Evolutionary conservation across 2,888 invertebrate species (phyloP), one percentile per base, ranked within the genome.

Genomic region (Tachina grossa): DNA sequence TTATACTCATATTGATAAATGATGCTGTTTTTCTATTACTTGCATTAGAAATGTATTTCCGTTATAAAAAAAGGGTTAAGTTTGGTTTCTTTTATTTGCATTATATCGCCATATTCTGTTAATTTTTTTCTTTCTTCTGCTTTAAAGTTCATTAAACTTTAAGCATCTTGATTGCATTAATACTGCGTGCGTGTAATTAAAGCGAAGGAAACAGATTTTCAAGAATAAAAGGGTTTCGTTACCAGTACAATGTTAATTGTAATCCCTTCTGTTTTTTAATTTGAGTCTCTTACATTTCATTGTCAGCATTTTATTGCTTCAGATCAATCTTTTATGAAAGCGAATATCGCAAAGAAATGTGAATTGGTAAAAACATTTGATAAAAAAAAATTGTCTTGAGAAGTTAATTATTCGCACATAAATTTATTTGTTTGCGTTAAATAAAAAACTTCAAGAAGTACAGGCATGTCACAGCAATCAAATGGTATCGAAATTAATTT

Each of bases 31-130:
- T 80, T 59, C 68, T 69, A 75, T 83, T 83, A 85, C 83, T 85
- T 85, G 83, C 79, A 85, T 85, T 85, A 85, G 85, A 85, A 85
- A 79, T 72, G 61, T 68, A 83, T 80, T 83, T 83, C 76, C 82
- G 53, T 39, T 85, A 16, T 43, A 80, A 83, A 83, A n/a, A 31
- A 74, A 83, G 85, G 85, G 83, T 85, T 80, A 83, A 83, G 77
- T 85, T 72, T 76, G 53, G 22, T 74, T 53, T 16, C 19, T 63
- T 63, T 63, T 13, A 19, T 47, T 43, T 65, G 10, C 19, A 53
- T 65, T 61, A 14, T 59, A 65, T 59, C 57, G 41, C 47, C 14
- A 39, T 77, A 47, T 66, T 81, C 61, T 81, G 51, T 61, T 61
- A 31, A 31, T 31, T 31, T 31, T 31, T 31, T 31, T 31, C 4